Conservation (phyloP, 1,140 invertebrate genomes). For the Drosophila mojavensis region DNA sequence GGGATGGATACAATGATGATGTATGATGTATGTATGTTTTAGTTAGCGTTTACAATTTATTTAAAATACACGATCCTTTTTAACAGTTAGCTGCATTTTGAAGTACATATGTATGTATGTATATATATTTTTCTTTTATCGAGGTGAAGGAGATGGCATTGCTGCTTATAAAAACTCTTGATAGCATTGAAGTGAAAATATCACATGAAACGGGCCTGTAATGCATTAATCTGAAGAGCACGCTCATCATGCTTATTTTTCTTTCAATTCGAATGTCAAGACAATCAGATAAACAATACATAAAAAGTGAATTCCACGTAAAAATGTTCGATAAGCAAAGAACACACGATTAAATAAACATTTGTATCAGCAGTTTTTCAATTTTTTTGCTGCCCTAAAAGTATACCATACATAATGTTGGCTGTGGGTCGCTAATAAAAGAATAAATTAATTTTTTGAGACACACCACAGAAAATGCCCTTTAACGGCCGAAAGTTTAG, state of each 20-base stretch:
- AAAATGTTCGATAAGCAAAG: conserved; percentile 23
- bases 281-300: neutral
- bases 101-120: neutral
- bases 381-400: conserved; percentile 37
- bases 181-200: neutral
- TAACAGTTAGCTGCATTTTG: neutral
- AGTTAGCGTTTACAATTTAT: conserved; percentile 17
- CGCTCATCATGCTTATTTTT: neutral
- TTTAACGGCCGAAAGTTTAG: neutral
- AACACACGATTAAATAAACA: conserved; percentile 19
- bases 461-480: neutral
- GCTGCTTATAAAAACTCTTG: neutral
- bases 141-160: neutral
- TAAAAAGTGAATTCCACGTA: conserved; percentile 3
- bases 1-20: conserved; percentile 4
- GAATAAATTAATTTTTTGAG: neutral
- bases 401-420: conserved; percentile 23
- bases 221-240: conserved; percentile 4
- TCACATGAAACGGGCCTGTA: neutral
- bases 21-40: conserved; percentile 16
- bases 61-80: conserved; percentile 10
- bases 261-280: neutral
- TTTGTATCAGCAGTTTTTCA: conserved; percentile 3
- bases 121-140: no score
- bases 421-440: neutral